Evolutionary conservation across 23 tunicate genomes (phyloP).

Genomic region (Aplidium turbinatum): DNA sequence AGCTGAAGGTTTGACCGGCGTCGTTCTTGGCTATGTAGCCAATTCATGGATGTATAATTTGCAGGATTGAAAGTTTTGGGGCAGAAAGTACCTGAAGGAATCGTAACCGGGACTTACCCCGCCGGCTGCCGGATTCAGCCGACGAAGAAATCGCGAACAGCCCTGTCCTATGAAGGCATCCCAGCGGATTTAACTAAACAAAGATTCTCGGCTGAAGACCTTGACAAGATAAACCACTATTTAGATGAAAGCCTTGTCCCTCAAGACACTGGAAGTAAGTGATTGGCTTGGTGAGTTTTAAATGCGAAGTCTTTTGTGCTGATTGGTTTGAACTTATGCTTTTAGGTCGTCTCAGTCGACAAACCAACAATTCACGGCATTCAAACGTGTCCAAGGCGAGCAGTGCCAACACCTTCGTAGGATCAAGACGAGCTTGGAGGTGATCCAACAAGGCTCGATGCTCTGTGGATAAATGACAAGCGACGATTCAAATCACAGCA

Average conservation of each 20-base stretch:
- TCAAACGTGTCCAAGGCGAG: conserved; percentile 48
- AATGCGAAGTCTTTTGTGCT: background rate
- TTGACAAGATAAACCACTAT: conserved; percentile 86
- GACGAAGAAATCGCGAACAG: background rate
- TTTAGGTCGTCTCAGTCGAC: conserved; percentile 83
- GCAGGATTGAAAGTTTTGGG: conserved; percentile 83
- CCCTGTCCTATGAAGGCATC: conserved; percentile 5
- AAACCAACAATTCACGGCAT: conserved; percentile 57
- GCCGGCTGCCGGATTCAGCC: conserved; percentile 48
- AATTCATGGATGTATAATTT: no score
- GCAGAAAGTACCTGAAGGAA: conserved; percentile 91
- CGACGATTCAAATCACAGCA: no score
- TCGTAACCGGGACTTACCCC: conserved; percentile 84
- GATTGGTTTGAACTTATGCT: background rate
- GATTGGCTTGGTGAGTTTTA: background rate
- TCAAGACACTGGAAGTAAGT: conserved; percentile 94
- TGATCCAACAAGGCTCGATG: no score
- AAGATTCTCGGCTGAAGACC: conserved; percentile 80
- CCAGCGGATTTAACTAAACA: conserved; percentile 45
- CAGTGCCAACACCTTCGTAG: conserved; percentile 2
- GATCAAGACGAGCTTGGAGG: conserved; percentile 41
- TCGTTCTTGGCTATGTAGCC: no score
- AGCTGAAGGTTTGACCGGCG: no score
- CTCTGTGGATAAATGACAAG: no score
- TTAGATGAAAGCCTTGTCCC: conserved; percentile 91